Conservation (phyloP, 37 sponge, comb jelly and placozoan species). For the Hexactinellida sp. region DNA sequence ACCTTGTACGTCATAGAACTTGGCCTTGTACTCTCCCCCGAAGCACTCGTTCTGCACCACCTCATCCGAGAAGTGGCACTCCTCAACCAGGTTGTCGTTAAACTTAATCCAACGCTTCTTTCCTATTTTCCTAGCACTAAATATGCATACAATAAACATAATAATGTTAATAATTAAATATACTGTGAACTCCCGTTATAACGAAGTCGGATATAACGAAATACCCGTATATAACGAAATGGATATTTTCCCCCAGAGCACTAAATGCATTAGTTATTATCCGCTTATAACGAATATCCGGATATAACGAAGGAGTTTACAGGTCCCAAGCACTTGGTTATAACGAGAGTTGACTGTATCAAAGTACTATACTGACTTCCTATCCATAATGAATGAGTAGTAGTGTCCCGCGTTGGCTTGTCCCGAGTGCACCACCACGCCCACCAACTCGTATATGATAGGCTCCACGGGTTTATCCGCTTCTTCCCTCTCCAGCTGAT, state of each 20-base stretch:
- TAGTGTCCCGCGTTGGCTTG: constrained; percentile 95
- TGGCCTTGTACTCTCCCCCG: constrained; percentile 71
- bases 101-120: constrained; percentile 66
- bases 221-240: too few relatives aligned
- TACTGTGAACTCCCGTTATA: too few relatives aligned
- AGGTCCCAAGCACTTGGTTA: too few relatives aligned
- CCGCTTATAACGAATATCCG: too few relatives aligned
- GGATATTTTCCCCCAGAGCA: too few relatives aligned
- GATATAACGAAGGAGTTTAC: too few relatives aligned
- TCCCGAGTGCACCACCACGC: constrained; percentile 84
- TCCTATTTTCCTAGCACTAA: not conserved
- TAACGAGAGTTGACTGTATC: too few relatives aligned
- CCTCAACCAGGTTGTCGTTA: constrained; percentile 75
- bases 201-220: too few relatives aligned
- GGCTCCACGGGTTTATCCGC: not conserved
- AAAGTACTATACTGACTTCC: constrained; percentile 29
- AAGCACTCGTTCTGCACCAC: constrained; percentile 78
- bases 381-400: constrained; percentile 79
- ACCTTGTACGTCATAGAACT: constrained; percentile 24
- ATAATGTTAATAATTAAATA: not conserved
- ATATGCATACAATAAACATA: not conserved
- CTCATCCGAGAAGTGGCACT: constrained; percentile 46
- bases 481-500: constrained; percentile 9
- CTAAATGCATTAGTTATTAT: too few relatives aligned
- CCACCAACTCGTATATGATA: constrained; percentile 50